Base-by-base conservation (phyloP, 1,140 invertebrate genomes). In the Rhagoletis pomonella region DNA sequence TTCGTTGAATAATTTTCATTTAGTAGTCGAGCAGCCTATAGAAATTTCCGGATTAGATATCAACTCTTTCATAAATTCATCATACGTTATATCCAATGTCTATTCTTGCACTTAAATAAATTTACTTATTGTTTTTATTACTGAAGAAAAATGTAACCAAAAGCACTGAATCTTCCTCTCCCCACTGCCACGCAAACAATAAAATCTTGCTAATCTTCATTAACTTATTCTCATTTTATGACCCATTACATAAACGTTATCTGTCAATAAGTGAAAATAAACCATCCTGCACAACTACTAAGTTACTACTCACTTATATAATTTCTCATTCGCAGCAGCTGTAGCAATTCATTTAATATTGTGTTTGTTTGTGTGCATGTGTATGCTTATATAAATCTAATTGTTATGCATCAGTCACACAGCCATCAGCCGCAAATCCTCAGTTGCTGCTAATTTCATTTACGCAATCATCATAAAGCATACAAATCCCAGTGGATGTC, bases 381-480 rank as follows among this genome's bases (percentile, higher is more conserved):
- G 29, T 73, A n/a, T 58, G n/a, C 29, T 29, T 29, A 29, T 47
- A n/a, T 17, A 10, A 3, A 81, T 55, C 42, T 81, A 81, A 81
- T 55, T 55, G 73, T 50, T 81, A 81, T 81, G 73, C 73, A 81
- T 12, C 44, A 81, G 44, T 81, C 73, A 81, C 47, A 55, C 47
- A 81, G 73, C 73, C 73, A 47, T 81, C 73, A 81, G 44, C 50
- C n/a, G 12, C 47, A 50, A 19, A 81, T 81, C n/a, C 73, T 55
- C 73, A 55, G 73, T 81, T 81, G 47, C 47, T 81, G 44, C 47
- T 55, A 81, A 81, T 81, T 81, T 81, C 73, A 81, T 81, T 81
- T 81, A 50, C 73, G 73, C 73, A 81, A 81, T 81, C 73, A 81
- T 81, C 55, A 81, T 81, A 81, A 58, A 81, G 47, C 47, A 55